Conservation (phyloP, 2,113 vertebrate species). For the Istiophorus platypterus region DNA sequence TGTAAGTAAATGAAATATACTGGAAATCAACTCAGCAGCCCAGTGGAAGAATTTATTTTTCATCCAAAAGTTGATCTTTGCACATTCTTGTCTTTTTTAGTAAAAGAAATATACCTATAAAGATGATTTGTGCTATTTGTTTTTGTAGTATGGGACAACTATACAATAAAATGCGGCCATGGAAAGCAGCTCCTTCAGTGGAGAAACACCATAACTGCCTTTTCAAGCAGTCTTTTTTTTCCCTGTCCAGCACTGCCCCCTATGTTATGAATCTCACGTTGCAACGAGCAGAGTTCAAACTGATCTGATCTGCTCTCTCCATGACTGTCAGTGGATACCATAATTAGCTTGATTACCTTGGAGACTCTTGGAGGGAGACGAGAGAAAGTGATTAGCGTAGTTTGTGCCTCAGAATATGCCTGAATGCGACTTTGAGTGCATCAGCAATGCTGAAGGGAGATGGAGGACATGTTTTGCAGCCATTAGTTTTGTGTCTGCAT, state of each 20-base stretch:
- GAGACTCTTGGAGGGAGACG: constrained; percentile 22
- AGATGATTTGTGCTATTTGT: neutral
- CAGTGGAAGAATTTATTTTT: neutral
- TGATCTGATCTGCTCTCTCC: constrained; percentile 20
- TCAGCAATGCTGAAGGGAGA: constrained; percentile 5
- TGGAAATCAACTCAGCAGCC: neutral
- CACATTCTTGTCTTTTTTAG: neutral
- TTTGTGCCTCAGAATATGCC: constrained; percentile 1
- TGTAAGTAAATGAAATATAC: neutral
- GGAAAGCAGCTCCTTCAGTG: constrained; percentile 45
- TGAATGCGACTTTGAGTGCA: constrained; percentile 24
- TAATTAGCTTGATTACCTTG: constrained; percentile 58
- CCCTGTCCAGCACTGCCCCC: constrained; percentile 67
- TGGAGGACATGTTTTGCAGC: neutral
- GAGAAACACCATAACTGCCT: neutral
- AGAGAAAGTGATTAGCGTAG: constrained; percentile 47
- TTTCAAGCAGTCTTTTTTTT: neutral
- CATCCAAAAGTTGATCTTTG: neutral
- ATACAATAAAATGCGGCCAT: neutral
- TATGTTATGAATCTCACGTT: constrained; percentile 34
- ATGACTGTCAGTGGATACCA: constrained; percentile 53
- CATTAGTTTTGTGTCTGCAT: neutral
- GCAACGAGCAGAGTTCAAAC: constrained; percentile 28
- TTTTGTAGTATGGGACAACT: neutral
- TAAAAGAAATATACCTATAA: neutral